Conservation (phyloP, 2,888 invertebrate genomes). For the Myopa testacea region DNA sequence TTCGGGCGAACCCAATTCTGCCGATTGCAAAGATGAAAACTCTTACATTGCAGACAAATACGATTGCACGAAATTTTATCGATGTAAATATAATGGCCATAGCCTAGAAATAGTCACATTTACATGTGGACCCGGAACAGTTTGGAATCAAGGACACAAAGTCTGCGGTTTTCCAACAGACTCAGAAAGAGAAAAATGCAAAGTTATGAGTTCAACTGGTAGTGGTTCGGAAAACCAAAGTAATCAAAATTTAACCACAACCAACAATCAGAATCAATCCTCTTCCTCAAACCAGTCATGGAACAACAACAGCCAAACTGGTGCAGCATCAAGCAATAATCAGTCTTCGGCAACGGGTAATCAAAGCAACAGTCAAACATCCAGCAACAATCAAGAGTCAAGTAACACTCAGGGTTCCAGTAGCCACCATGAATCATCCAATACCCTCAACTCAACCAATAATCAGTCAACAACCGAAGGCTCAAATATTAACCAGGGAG, state of each 20-base stretch:
- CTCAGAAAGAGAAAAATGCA: conserved; percentile 58
- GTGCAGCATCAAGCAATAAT: background rate
- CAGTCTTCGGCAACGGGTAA: background rate
- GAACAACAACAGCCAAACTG: background rate
- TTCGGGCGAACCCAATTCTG: conserved; percentile 44
- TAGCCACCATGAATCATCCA: conserved; percentile 42
- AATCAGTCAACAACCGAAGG: conserved; percentile 12
- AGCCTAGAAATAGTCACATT: conserved; percentile 70
- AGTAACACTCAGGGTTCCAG: conserved; percentile 34
- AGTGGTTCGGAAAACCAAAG: conserved; percentile 35
- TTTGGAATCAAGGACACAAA: conserved; percentile 72
- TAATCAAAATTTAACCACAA: background rate
- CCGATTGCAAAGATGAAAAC: conserved; percentile 65
- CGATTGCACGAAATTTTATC: conserved; percentile 73
- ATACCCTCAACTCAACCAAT: conserved; percentile 25
- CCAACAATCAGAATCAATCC: background rate
- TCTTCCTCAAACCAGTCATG: conserved; percentile 5
- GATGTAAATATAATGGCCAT: conserved; percentile 70
- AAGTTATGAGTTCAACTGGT: conserved; percentile 41
- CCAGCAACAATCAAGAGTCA: conserved; percentile 9
- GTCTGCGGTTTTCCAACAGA: conserved; percentile 69
- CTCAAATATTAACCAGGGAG: conserved; percentile 29
- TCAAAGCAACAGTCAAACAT: background rate
- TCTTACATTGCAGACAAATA: conserved; percentile 67
- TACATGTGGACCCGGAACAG: conserved; percentile 71